Percentiles rank a stretch among this genome's conserved stretches.
These are phyloP conservation scores for Pocillopora damicornis DNA, from an alignment of 64 coral and sea anemone species.

Conservation along the genomic window DNA sequence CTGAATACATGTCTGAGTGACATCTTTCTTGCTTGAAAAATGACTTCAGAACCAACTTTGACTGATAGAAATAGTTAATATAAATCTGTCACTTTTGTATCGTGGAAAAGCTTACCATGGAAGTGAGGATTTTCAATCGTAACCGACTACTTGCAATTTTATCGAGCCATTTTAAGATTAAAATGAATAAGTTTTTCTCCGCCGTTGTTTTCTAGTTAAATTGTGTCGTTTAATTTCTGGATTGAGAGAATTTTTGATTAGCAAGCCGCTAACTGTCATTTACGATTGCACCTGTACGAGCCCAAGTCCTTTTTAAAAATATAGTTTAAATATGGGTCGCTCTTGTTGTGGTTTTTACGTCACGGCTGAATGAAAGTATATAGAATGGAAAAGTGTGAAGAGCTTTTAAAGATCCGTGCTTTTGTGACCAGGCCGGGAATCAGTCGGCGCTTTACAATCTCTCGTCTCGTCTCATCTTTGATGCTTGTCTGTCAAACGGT, in stretches of 20 bases:
- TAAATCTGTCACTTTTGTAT: slow-evolving; percentile 4
- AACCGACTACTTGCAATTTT: not conserved
- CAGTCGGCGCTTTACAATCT: not conserved
- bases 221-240: not conserved
- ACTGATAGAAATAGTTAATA: not conserved
- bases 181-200: not conserved
- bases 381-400: not conserved
- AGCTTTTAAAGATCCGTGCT: not conserved
- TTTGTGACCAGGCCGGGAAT: not conserved
- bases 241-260: slow-evolving; percentile 1
- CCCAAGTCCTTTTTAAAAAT: not conserved
- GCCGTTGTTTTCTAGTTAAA: not conserved
- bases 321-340: not conserved
- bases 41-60: not conserved
- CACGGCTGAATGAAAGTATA: not conserved
- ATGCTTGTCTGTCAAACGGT: slow-evolving; percentile 10
- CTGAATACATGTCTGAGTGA: not conserved
- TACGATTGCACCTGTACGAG: slow-evolving; percentile 3
- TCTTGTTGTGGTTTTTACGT: not conserved
- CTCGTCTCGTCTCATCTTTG: not conserved
- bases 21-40: not conserved
- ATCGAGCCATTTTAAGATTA: not conserved
- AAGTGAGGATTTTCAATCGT: slow-evolving; percentile 7
- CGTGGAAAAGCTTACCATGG: not conserved
- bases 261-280: not conserved